Evolutionary conservation across 2,797 vertebrate genomes (phyloP).

Genomic region (Phaenicophaeus curvirostris): DNA sequence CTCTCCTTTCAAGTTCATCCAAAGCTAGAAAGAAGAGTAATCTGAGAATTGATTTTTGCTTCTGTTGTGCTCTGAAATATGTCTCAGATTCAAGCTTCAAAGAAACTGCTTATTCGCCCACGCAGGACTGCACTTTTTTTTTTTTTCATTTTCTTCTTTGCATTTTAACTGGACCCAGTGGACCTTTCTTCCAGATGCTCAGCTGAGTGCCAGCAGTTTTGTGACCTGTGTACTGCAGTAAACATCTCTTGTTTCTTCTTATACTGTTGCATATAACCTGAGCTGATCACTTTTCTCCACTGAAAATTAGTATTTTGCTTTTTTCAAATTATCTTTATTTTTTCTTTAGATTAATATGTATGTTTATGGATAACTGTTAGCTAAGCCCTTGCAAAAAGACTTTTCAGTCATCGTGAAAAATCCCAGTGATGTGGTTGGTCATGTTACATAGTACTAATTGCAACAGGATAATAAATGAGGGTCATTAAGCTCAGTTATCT

Average conservation of each 20-base stretch:
- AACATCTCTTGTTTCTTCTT: background rate
- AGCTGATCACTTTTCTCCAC: background rate
- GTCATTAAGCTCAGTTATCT: background rate
- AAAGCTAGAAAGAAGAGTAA: constrained; percentile 11
- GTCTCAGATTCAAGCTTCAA: background rate
- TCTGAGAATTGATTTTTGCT: constrained; percentile 25
- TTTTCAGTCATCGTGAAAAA: background rate
- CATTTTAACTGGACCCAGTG: constrained; percentile 1
- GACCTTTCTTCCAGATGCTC: background rate
- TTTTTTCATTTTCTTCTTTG: background rate
- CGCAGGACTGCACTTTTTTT: background rate
- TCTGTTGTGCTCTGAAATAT: constrained; percentile 24
- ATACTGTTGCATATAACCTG: background rate
- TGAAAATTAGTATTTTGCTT: background rate
- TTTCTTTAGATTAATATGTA: too few species aligned
- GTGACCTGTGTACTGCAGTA: background rate
- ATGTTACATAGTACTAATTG: background rate
- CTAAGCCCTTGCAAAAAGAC: background rate
- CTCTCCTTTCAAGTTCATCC: constrained; percentile 8
- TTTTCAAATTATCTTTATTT: background rate
- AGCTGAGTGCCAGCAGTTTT: background rate
- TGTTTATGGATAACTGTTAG: background rate
- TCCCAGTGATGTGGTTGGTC: background rate
- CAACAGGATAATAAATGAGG: background rate
- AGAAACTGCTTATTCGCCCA: constrained; percentile 1